Conservation (phyloP, 2,797 vertebrate species). For the Myotis vivesi region DNA sequence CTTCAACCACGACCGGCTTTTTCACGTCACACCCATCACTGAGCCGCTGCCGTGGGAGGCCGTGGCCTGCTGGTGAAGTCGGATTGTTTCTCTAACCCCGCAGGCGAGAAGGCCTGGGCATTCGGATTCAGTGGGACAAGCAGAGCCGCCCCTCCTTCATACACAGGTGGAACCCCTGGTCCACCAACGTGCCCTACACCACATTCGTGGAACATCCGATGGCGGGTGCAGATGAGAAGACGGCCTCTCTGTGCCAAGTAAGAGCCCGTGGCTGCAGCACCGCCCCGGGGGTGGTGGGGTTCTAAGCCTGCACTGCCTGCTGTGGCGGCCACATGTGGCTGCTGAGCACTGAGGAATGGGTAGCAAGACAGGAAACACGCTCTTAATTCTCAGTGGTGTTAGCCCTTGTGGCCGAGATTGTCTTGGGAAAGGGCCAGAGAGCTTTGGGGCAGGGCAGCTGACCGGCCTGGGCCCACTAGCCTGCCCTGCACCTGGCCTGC, state of each 20-base stretch:
- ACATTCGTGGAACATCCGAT: slow-evolving; percentile 96
- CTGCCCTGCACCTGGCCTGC: rapidly evolving
- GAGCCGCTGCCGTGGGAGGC: rapidly evolving
- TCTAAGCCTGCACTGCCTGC: neutral
- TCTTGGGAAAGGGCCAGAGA: neutral
- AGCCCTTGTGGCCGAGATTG: rapidly evolving
- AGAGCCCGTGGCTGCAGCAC: rapidly evolving
- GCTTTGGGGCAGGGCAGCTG: neutral
- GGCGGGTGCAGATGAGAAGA: slow-evolving; percentile 93
- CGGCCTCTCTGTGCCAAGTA: slow-evolving; percentile 94
- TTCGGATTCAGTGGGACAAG: slow-evolving; percentile 97
- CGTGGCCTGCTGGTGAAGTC: neutral
- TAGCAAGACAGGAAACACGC: neutral
- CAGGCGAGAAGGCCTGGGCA: slow-evolving; percentile 93
- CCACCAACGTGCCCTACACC: slow-evolving; percentile 92
- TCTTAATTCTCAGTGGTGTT: neutral
- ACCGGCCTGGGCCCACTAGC: rapidly evolving
- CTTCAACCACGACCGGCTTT: rapidly evolving
- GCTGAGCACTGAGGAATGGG: too few species aligned
- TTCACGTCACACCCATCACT: rapidly evolving
- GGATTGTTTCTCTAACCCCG: rapidly evolving
- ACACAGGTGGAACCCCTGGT: slow-evolving; percentile 98
- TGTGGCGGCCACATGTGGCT: rapidly evolving
- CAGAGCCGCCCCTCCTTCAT: slow-evolving; percentile 92
- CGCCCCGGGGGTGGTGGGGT: rapidly evolving